Base-by-base conservation (phyloP, 2,797 vertebrate species). In the Psittacula derbiana region DNA sequence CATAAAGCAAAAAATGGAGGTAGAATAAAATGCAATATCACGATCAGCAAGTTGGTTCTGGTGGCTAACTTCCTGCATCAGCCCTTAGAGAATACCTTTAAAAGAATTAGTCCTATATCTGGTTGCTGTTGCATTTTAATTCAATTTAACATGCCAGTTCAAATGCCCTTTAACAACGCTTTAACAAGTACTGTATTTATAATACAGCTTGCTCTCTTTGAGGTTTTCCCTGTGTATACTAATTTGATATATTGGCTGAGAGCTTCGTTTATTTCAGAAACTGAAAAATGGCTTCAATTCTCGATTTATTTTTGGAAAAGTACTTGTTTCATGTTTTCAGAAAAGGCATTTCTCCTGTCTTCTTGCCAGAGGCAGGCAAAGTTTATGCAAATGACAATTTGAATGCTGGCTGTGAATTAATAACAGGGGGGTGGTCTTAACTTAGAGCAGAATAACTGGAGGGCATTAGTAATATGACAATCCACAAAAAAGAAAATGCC, bases 381-480 rank as follows among this genome's bases (percentile, higher is more conserved):
- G 73, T 90, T 90, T 92, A 93, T 96, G 88, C 82, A 96, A 97
- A 95, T 92, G 46, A 65, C 43, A 72, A 38, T 84, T 65, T 83
- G 76, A 90, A 74, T 91, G 58, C 82, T 4, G 30, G 18, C 75
- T 92, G 53, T 75, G 86, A 91, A 76, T 95, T 93, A 95, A 80
- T 95, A 91, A 75, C 14, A 64, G 33, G 10, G 41, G 36, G 65
- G 50, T 90, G 85, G 69, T 88, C 80, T 88, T 62, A 46, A 72
- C 61, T 60, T 91, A 18, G 36, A 91, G 65, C 61, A 89, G 88
- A 91, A 93, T 86, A 80, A 91, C 90, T 90, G 49, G 38, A 93
- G 76, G 92, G 58, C 46, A 69, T 91, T 75, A 58, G 61, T 92
- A 96, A 88, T 88, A 27, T 31, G 61, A 69, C 19, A 65, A 47